Evolutionary conservation across 2,797 vertebrate genomes (phyloP), one percentile per base, ranked within the genome.

Genomic region (Bradypus variegatus): DNA sequence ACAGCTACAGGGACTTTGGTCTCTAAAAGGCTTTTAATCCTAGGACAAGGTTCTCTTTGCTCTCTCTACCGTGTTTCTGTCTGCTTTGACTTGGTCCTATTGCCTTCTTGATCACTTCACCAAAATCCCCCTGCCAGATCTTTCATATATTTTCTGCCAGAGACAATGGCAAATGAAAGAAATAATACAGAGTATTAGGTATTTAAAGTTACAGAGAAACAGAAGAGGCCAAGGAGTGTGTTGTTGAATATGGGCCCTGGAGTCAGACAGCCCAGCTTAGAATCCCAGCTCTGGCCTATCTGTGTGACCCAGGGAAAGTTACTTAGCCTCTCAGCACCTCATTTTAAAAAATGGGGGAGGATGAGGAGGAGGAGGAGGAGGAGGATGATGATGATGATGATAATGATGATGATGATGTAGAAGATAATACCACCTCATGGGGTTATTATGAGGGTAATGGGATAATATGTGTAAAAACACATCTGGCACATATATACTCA

Each of bases 21-120:
- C 84, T 95, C 93, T 29, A 85, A 45, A 33, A 94, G 81, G 33
- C 65, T 55, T 93, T 91, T 90, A 84, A 65, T 91, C 41, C 53
- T 69, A 41, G 72, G 92, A 29, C 55, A 86, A 82, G 76, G 38
- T 92, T 88, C 81, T 82, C 23, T 18, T 94, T 5, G 3, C 8
- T 58, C 19, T 81, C 60, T 90, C 84, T 27, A 55, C 50, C 12
- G 2, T 75, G 16, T 92, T 88, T 94, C 77, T 90, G 27, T 94
- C 55, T 72, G 60, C 18, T 76, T 83, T 41, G 6, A 25, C 73
- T 93, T 69, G 23, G 25, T 89, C 21, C 29, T 67, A 25, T 70
- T 89, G 69, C 33, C 62, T 79, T 88, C 23, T 89, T 87, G 62
- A 76, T 91, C 25, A 86, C 9, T 60, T 90, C 55, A 88, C 55